Evolutionary conservation across 2,113 vertebrate species (phyloP).

Genomic region (Paedocypris sp.): DNA sequence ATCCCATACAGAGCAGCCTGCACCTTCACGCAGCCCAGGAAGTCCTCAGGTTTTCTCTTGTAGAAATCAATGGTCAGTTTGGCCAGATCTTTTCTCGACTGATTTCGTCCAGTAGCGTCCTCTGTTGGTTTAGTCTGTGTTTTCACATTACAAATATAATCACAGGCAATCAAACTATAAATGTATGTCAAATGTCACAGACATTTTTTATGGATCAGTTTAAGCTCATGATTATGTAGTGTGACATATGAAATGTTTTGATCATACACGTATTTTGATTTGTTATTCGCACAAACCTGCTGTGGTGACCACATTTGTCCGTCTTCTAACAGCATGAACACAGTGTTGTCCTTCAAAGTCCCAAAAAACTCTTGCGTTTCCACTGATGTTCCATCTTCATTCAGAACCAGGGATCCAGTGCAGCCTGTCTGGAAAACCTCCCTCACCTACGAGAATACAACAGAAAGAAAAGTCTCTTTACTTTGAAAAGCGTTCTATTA

Average conservation of each 20-base stretch:
- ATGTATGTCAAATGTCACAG: too few relatives aligned
- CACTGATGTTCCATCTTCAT: constrained; percentile 80
- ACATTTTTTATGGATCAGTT: too few relatives aligned
- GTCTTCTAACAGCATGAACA: constrained; percentile 74
- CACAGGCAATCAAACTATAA: neutral
- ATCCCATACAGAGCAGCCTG: constrained; percentile 83
- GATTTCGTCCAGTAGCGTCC: neutral
- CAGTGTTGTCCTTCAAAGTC: constrained; percentile 63
- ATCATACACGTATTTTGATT: too few relatives aligned
- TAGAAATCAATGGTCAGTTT: constrained; percentile 84
- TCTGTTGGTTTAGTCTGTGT: constrained; percentile 1
- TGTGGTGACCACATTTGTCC: constrained; percentile 70
- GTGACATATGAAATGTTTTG: neutral
- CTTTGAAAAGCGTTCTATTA: too few relatives aligned
- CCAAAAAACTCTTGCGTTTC: constrained; percentile 84
- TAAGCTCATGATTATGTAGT: neutral
- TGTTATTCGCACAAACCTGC: constrained; percentile 38
- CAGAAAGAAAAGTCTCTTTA: too few relatives aligned
- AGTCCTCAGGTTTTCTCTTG: constrained; percentile 78
- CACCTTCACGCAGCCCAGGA: constrained; percentile 82
- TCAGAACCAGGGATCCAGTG: constrained; percentile 66
- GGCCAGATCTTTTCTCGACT: constrained; percentile 74
- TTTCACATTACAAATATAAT: neutral
- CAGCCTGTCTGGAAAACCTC: constrained; percentile 48
- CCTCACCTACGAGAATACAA: constrained; percentile 57